Base-by-base conservation (phyloP, 2,888 invertebrate species). In the Macrosiphum euphorbiae region DNA sequence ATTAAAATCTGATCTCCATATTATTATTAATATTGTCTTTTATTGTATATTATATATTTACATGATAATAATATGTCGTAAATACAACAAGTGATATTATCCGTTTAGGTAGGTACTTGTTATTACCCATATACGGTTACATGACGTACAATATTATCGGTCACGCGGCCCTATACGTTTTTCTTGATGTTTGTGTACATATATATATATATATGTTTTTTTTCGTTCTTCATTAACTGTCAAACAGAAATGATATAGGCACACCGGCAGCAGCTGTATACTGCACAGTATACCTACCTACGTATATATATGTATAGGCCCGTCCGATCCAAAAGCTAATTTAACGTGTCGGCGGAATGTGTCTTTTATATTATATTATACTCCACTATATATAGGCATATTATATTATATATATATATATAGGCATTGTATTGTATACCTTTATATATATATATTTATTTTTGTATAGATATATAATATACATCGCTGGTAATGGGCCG, bases 331-430 rank as follows among this genome's bases (percentile, higher is more conserved):
- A 84, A 90, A 78, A 90, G 78, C 78, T 90, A 78, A 84, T 90
- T 90, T 78, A 90, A 90, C n/a, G 90, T 78, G 90, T 90, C 90
- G 90, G 90, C 90, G 90, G 90, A 90, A 90, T 90, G 90, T 78
- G 90, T 90, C 52, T 78, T 78, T 78, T 78, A 78, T 90, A 61
- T 90, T 44, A 20, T 24, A 50, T 41, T 78, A 35, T 78, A 90
- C 35, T 90, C 78, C 7, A 78, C 67, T 5, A 44, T 44, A 44
- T 16, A 67, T 50, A 50, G 50, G 50, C 13, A 50, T 50, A 52
- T 52, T 20, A 52, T 52, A 52, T 5, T 55, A 55, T 78, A 67
- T n/a, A 67, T 7, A 16, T 61, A 28, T 61, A 28, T 28, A 11
- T 61, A 61, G 61, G 28, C 28, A 28, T 61, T 28, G 28, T 61